These are phyloP conservation scores for Sebastolobus altivelis DNA, from an alignment of 2,797 vertebrate species.

Conservation along the genomic window DNA sequence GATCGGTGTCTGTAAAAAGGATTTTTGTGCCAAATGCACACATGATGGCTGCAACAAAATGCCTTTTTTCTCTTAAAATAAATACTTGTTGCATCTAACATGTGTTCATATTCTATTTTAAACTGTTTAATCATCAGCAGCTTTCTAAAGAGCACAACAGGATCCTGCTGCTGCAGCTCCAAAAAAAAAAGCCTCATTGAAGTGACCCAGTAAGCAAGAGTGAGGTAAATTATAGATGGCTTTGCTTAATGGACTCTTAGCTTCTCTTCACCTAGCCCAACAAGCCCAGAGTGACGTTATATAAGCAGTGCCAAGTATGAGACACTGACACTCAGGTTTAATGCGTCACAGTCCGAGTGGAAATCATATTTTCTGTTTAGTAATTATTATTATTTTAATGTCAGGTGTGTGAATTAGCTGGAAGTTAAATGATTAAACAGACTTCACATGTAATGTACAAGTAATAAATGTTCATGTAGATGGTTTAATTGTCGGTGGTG, in stretches of 20 bases:
- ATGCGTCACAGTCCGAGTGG: conserved; percentile 19
- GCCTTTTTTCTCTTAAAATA: neutral
- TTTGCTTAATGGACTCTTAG: conserved; percentile 79
- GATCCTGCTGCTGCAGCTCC: conserved; percentile 35
- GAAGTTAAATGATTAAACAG: conserved; percentile 56
- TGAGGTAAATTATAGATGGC: conserved; percentile 83
- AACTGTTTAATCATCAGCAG: conserved; percentile 32
- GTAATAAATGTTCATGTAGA: conserved; percentile 48
- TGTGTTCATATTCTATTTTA: conserved; percentile 30
- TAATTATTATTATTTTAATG: conserved; percentile 9
- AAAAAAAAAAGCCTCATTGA: conserved; percentile 69
- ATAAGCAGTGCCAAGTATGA: conserved; percentile 52
- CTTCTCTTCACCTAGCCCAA: conserved; percentile 66
- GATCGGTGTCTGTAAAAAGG: conserved; percentile 38
- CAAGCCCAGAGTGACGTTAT: conserved; percentile 63
- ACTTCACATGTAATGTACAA: conserved; percentile 43
- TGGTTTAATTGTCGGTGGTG: conserved; percentile 38
- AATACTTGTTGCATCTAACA: conserved; percentile 62
- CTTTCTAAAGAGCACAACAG: conserved; percentile 46
- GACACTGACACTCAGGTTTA: conserved; percentile 35
- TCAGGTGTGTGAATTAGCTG: conserved; percentile 36
- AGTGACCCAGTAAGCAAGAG: conserved; percentile 79
- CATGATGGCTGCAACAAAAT: neutral
- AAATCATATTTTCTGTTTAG: conserved; percentile 36
- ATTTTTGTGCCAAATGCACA: conserved; percentile 17